Evolutionary conservation across 2,113 vertebrate species (phyloP).

Genomic region (Lipophrys pholis): DNA sequence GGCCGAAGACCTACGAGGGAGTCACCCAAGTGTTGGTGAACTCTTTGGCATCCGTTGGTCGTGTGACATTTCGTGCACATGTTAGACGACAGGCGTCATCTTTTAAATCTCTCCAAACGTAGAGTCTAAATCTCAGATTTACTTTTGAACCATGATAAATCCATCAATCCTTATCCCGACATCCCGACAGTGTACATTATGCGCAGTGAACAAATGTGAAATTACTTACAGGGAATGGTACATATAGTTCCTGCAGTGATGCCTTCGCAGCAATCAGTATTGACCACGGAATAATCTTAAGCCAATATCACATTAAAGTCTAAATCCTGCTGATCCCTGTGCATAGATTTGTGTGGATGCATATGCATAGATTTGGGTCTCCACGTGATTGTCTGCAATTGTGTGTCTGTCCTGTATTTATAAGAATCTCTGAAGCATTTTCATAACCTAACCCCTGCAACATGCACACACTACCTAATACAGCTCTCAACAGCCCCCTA

Average conservation of each 20-base stretch:
- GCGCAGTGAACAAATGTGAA: neutral
- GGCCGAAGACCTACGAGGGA: slow-evolving; percentile 29
- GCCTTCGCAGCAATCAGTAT: slow-evolving; percentile 14
- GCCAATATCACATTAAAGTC: slow-evolving; percentile 12
- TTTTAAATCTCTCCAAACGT: slow-evolving; percentile 27
- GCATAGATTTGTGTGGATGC: slow-evolving; percentile 40
- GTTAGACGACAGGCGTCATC: slow-evolving; percentile 15
- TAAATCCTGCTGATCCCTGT: slow-evolving; percentile 55
- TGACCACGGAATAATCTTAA: slow-evolving; percentile 49
- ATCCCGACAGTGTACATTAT: slow-evolving; percentile 1
- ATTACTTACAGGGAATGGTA: neutral
- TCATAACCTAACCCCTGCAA: slow-evolving; percentile 25
- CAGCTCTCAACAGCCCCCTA: neutral
- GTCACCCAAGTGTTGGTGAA: slow-evolving; percentile 28
- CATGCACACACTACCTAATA: slow-evolving; percentile 30
- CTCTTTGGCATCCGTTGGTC: slow-evolving; percentile 15
- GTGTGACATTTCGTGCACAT: slow-evolving; percentile 14
- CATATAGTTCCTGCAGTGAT: neutral
- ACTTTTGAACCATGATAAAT: slow-evolving; percentile 12
- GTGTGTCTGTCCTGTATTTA: neutral
- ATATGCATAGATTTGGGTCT: slow-evolving; percentile 12
- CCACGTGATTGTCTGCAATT: neutral
- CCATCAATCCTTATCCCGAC: slow-evolving; percentile 3
- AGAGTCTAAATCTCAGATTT: slow-evolving; percentile 13
- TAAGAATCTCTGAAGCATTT: slow-evolving; percentile 13